These are phyloP conservation scores for Phaenicophaeus curvirostris DNA, from an alignment of 2,797 vertebrate species.

Conservation along the genomic window DNA sequence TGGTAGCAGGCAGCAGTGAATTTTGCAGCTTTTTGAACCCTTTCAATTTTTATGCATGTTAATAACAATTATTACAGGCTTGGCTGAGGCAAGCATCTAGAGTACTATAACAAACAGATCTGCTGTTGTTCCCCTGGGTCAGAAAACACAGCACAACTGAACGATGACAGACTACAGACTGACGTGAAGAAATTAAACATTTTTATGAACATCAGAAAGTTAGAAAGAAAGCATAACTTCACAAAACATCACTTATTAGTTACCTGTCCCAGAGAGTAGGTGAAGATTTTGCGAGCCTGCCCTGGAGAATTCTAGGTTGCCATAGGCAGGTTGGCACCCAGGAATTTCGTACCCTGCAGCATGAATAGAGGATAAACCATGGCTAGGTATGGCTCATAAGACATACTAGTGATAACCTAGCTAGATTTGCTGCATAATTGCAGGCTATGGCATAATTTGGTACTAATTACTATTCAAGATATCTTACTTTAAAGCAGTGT, in stretches of 20 bases:
- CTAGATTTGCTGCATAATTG: slow-evolving; percentile 39
- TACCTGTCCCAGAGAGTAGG: slow-evolving; percentile 85
- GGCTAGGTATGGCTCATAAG: slow-evolving; percentile 73
- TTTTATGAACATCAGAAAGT: slow-evolving; percentile 45
- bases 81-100: slow-evolving; percentile 21
- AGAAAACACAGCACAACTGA: slow-evolving; percentile 19
- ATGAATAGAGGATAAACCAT: slow-evolving; percentile 82
- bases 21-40: background rate
- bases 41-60: background rate
- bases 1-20: background rate
- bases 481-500: slow-evolving; percentile 9
- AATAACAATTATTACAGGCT: slow-evolving; percentile 11
- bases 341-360: slow-evolving; percentile 83
- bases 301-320: slow-evolving; percentile 83
- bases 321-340: slow-evolving; percentile 83
- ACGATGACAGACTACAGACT: slow-evolving; percentile 2
- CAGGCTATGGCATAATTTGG: slow-evolving; percentile 39
- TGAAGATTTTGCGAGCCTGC: slow-evolving; percentile 83
- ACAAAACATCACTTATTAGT: slow-evolving; percentile 72
- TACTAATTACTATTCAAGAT: background rate
- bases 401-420: slow-evolving; percentile 57
- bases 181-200: slow-evolving; percentile 43
- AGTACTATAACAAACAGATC: background rate
- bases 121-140: background rate
- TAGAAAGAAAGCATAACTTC: slow-evolving; percentile 65